Evolutionary conservation across 2,113 vertebrate species (phyloP), one percentile per base, ranked within the genome.

Genomic region (Micromys minutus): DNA sequence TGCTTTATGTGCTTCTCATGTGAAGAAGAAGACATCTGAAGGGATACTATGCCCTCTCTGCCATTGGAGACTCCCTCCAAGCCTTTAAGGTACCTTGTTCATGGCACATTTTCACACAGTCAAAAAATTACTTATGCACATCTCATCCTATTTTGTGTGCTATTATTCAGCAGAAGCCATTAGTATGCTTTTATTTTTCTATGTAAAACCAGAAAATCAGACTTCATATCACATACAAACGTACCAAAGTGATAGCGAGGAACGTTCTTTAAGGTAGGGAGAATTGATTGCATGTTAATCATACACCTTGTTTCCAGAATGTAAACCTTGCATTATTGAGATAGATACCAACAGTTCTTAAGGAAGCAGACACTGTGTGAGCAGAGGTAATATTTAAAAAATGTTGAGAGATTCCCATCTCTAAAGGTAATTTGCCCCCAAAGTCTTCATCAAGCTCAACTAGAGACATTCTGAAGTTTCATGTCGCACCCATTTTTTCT

Each of bases 81-180:
- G 9, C 22, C 3, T 2, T 8, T 59, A 59, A 81, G 22, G n/a
- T 81, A 16, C 1, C 12, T 5, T 26, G 1, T 1, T 16, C n/a
- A 4, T 39, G 21, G 13, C 29, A 39, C 42, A 39, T 59, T n/a
- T 26, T 59, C 36, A 26, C 22, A 81, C 6, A 21, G 29, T 4
- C 22, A 59, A 21, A 81, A 59, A 39, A 55, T 59, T 6, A 6
- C 52, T 74, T 7, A 5, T 74, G 71, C 21, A 42, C 7, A 72
- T n/a, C 71, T 42, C 42, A 29, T 76, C 5, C 12, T 31, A 22
- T 57, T 57, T 55, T 57, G 15, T 61, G 22, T 61, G 15, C 24
- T 42, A 9, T 50, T 86, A 63, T 57, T 84, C 7, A 19, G 74
- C 1, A 67, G 15, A 67, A 55, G 3, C n/a, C 29, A 80, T 50